Evolutionary conservation across 2,888 invertebrate species (phyloP), one percentile per base, ranked within the genome.

Genomic region (Bombyx huttoni): DNA sequence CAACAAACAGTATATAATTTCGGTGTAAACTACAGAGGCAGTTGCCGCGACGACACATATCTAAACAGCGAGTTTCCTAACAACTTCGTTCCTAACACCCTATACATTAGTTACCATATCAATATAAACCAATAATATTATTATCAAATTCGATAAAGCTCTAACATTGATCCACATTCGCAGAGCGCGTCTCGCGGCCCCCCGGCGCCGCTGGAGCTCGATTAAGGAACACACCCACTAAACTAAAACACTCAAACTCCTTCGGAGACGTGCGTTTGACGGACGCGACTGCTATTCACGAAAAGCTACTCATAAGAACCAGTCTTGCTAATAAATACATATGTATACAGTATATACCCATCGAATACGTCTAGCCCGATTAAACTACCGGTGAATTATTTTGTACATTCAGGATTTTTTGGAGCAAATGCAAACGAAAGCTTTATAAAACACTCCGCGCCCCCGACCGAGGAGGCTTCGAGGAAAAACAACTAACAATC

Each of bases 81-180:
- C 59, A 60, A 57, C 60, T 58, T 61, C 68, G 73, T 74, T 69
- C 61, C 67, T 71, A 70, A 56, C 63, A 60, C 60, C 51, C 57
- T 56, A 63, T 64, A 66, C 68, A 64, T 68, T 72, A 65, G 62
- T 64, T 68, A 64, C 67, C 63, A 58, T 78, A 81, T 81, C 83
- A 84, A 83, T 82, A 83, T 79, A 73, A 72, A 71, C 78, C 73
- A 79, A 69, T 87, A 86, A 85, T 10, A 86, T 88, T 87, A 87
- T 87, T 88, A 88, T 87, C 87, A 87, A 88, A 87, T 85, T 86
- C 80, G 84, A 87, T 88, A 88, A 88, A 88, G 88, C 88, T 88
- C 85, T 85, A 88, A 80, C 69, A 84, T 88, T 88, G 88, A 77
- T 88, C 87, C 86, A 84, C 86, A 80, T 87, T 84, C 81, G 76